Evolutionary conservation across 2,113 vertebrate species (phyloP).

Genomic region (Otis tarda): DNA sequence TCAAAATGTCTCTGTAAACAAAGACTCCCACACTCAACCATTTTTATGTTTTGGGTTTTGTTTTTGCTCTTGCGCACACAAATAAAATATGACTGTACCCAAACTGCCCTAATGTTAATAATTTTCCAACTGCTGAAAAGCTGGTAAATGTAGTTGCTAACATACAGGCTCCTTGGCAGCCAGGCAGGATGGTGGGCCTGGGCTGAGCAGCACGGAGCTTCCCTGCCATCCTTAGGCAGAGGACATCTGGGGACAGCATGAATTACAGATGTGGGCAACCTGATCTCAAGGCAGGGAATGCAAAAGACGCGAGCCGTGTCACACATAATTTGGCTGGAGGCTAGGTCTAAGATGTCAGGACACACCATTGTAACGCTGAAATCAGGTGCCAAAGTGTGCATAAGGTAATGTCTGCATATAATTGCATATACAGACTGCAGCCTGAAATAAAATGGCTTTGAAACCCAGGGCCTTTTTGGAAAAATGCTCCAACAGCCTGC

Average conservation of each 20-base stretch:
- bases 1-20: not conserved
- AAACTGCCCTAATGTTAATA: not conserved
- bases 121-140: not conserved
- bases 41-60: not conserved
- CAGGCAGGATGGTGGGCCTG: not conserved
- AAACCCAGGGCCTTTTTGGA: not conserved
- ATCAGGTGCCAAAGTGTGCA: not conserved
- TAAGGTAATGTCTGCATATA: not conserved
- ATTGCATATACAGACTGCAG: not conserved
- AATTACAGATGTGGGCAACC: not conserved
- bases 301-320: not conserved
- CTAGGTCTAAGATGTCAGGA: not conserved
- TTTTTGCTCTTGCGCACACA: not conserved
- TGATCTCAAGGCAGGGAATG: not conserved
- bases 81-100: not conserved
- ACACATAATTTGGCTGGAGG: not conserved
- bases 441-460: not conserved
- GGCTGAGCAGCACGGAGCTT: not conserved
- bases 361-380: not conserved
- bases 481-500: not conserved
- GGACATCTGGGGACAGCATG: not conserved
- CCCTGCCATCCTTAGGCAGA: accelerated
- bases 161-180: not conserved
- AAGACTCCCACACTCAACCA: not conserved
- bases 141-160: not conserved